A percentile compares a stretch with the other conserved stretches of the same genome.
Evolutionary conservation across 1,140 invertebrate species (phyloP).

Genomic region (Nephotettix cincticeps): DNA sequence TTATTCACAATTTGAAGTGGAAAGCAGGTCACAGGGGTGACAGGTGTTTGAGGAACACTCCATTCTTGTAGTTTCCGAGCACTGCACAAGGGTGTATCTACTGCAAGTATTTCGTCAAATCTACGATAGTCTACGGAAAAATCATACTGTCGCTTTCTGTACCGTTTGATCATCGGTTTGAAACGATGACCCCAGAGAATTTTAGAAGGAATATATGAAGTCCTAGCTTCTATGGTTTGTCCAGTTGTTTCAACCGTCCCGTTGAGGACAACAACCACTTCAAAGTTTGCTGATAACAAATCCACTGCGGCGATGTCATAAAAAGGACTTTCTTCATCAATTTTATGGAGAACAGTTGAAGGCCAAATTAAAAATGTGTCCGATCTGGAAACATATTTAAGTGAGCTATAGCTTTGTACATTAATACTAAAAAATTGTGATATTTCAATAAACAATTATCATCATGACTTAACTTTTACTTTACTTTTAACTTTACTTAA

Average conservation of each 20-base stretch:
- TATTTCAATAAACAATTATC: too few relatives aligned
- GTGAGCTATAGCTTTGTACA: too few relatives aligned
- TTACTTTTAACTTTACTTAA: too few relatives aligned
- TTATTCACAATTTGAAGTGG: background rate
- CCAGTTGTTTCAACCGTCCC: conserved; percentile 78
- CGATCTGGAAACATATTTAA: conserved; percentile 41
- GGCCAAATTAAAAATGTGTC: conserved; percentile 62
- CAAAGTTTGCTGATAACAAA: conserved; percentile 68
- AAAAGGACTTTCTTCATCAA: conserved; percentile 57
- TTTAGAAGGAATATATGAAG: conserved; percentile 80
- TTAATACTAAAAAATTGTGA: too few relatives aligned
- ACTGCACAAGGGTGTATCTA: conserved; percentile 88
- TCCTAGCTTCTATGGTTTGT: conserved; percentile 68
- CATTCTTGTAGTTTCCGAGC: conserved; percentile 67
- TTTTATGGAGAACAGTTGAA: conserved; percentile 53
- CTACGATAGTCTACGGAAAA: conserved; percentile 80
- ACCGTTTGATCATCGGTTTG: conserved; percentile 64
- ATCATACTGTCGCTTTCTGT: conserved; percentile 57
- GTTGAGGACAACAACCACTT: conserved; percentile 82
- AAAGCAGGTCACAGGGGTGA: background rate
- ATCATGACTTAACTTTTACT: too few relatives aligned
- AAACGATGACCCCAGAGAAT: conserved; percentile 86
- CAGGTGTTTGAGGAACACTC: conserved; percentile 1
- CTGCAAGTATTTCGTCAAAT: conserved; percentile 87
- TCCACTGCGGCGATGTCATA: conserved; percentile 57